phyloP scores from a whole-genome alignment of 2,888 invertebrate species.

The Ichneumoninae sp. region DNA sequence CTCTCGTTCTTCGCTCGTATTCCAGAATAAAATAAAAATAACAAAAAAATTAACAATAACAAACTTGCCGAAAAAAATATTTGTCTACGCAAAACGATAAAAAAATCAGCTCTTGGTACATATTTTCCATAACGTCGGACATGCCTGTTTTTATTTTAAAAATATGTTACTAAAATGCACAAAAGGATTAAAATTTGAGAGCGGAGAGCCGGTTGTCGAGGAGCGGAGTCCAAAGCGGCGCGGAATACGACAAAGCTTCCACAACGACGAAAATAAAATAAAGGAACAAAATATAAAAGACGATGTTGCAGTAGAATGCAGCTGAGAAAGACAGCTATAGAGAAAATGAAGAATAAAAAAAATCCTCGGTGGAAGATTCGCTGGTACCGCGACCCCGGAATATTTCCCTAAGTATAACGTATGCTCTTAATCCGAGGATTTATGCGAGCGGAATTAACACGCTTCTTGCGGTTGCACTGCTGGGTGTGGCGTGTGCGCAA shows the following conservation, averaged over 20 bases:
- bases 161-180: neutral
- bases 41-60: neutral
- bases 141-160: neutral
- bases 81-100: neutral
- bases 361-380: constrained; percentile 29
- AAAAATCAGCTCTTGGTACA: neutral
- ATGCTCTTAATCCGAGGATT: constrained; percentile 82
- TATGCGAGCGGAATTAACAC: constrained; percentile 82
- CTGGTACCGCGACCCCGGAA: constrained; percentile 50
- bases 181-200: constrained; percentile 5
- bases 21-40: constrained; percentile 13
- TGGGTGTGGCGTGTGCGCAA: constrained; percentile 64
- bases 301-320: constrained; percentile 41
- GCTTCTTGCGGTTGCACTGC: constrained; percentile 69
- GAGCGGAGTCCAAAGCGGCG: constrained; percentile 2
- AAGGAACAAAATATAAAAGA: constrained; percentile 54
- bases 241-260: constrained; percentile 21
- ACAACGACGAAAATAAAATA: constrained; percentile 4
- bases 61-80: neutral
- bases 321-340: constrained; percentile 24
- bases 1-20: constrained; percentile 31
- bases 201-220: neutral
- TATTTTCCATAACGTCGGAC: neutral
- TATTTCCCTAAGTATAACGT: constrained; percentile 82
- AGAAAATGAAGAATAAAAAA: constrained; percentile 16